Evolutionary conservation across 2,113 vertebrate genomes (phyloP).

Genomic region (cat (Felis catus)): DNA sequence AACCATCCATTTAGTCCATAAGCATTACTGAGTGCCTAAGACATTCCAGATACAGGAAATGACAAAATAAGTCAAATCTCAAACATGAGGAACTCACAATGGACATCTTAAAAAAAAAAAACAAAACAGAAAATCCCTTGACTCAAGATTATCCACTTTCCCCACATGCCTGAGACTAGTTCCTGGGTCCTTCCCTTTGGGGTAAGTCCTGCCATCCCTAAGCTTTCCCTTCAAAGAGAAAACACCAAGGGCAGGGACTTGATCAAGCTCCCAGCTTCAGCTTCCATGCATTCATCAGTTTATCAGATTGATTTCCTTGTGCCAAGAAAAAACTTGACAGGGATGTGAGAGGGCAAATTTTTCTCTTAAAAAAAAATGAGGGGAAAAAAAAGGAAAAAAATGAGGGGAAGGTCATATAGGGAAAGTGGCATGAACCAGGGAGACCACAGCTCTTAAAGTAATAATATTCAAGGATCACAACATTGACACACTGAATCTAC

Average conservation of each 20-base stretch:
- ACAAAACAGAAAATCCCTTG: constrained; percentile 20
- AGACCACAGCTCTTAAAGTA: neutral
- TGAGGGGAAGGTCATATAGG: neutral
- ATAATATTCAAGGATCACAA: neutral
- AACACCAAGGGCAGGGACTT: neutral
- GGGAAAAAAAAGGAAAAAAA: neutral
- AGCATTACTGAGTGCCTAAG: neutral
- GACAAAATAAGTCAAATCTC: neutral
- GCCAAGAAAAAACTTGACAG: neutral
- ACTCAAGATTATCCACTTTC: neutral
- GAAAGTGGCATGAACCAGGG: neutral
- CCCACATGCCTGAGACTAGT: neutral
- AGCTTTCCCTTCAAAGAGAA: neutral
- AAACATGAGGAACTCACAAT: neutral
- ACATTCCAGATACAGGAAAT: neutral
- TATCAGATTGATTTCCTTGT: neutral
- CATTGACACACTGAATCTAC: neutral
- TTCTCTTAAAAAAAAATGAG: neutral
- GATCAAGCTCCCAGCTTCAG: neutral
- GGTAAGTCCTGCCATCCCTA: neutral
- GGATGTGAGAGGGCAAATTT: neutral
- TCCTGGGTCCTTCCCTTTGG: neutral
- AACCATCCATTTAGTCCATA: neutral
- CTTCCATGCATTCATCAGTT: neutral
- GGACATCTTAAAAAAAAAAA: neutral